Base-by-base conservation (phyloP, 2,888 invertebrate genomes). In the Leptopterna dolabrata region DNA sequence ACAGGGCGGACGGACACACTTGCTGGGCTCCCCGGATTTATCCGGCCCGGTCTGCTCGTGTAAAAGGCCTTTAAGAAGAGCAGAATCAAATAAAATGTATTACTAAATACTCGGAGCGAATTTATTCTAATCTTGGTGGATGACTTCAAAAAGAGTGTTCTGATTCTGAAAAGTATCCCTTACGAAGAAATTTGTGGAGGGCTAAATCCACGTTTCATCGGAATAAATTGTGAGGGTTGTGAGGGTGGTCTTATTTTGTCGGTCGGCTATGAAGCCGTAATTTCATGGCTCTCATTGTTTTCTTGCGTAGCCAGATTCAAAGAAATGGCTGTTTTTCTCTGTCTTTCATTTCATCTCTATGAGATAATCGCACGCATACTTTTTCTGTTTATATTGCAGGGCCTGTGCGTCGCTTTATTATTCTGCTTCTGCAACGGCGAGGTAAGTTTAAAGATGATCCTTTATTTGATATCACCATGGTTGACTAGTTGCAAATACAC, bases 391-490 rank as follows among this genome's bases (percentile, higher is more conserved):
- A 27, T 63, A 63, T 63, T 63, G 0, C 95, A 98, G 96, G 98
- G 98, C 88, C 94, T 97, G 87, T 97, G 97, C 92, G 98, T 98
- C 84, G 97, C 98, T 63, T 94, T 96, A 89, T 94, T 98, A 78
- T 97, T 97, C 93, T 97, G 97, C 92, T 98, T 98, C 94, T 97
- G 96, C 93, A 98, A 98, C 92, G 97, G 97, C 89, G 98, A 98
- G 95, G 98, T 98, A 92, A 93, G 93, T 9, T 47, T 51, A 19
- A 27, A 7, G 16, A 6, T 6, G 63, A 27, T 11, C 0, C 11
- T 7, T 24, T 63, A 24, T 63, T 13, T 14, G 13, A 47, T 47
- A 13, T 47, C 36, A 36, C 7, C 36, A 36, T 36, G 36, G 16
- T 55, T 11, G 76, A 24, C 63, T 84, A n/a, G 0, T 43, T 83